phyloP scores from a whole-genome alignment of 2,113 vertebrate genomes.

The Toxotes chatareus region DNA sequence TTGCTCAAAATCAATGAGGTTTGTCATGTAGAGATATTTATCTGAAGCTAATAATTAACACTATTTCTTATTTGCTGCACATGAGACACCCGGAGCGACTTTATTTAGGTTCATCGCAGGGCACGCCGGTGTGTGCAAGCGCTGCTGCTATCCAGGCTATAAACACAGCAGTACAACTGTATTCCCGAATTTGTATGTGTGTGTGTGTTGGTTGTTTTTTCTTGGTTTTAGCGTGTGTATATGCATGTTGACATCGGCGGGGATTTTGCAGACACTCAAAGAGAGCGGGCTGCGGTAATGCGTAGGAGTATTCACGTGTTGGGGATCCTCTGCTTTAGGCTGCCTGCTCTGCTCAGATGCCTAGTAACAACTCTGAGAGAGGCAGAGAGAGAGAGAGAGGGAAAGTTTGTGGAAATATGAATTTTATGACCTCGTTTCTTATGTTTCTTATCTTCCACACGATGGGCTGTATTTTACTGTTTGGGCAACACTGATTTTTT shows the following conservation, averaged over 20 bases:
- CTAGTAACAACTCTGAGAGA: slow-evolving; percentile 69
- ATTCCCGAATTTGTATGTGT: background rate
- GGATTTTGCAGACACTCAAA: slow-evolving; percentile 59
- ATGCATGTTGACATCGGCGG: slow-evolving; percentile 16
- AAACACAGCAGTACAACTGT: background rate
- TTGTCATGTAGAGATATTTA: background rate
- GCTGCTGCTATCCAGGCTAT: background rate
- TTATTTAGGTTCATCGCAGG: slow-evolving; percentile 14
- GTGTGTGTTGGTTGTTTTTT: background rate
- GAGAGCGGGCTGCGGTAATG: slow-evolving; percentile 69
- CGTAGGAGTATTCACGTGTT: slow-evolving; percentile 77
- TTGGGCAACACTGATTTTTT: background rate
- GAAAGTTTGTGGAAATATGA: slow-evolving; percentile 1
- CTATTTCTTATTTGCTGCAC: background rate
- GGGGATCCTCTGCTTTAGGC: slow-evolving; percentile 74
- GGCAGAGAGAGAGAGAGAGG: background rate
- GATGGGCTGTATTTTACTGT: background rate
- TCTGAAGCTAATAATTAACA: background rate
- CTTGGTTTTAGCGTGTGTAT: background rate
- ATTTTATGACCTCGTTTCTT: background rate
- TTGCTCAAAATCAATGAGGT: background rate
- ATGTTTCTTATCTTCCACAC: background rate
- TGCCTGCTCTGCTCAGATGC: slow-evolving; percentile 63
- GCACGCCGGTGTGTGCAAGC: slow-evolving; percentile 4
- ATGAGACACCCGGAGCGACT: slow-evolving; percentile 13